Conservation (phyloP, 2,113 vertebrate genomes). For the Stigmatopora argus region DNA sequence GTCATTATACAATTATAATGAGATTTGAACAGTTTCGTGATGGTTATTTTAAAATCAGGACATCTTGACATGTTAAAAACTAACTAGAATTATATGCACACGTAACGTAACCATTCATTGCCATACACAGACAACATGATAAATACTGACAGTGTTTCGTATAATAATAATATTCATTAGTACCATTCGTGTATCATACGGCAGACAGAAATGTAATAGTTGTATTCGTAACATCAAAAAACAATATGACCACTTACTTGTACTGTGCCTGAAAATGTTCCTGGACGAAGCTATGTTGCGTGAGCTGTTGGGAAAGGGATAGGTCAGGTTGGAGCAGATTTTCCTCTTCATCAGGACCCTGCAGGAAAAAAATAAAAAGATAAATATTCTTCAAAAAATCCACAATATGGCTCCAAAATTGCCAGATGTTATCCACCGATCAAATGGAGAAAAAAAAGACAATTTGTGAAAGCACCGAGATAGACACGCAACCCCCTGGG, state of each 20-base stretch:
- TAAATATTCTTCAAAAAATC: conserved; percentile 7
- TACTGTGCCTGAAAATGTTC: conserved; percentile 76
- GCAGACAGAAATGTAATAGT: background rate
- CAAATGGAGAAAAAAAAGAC: conserved; percentile 10
- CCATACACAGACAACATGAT: background rate
- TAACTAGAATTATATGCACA: background rate
- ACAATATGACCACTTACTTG: conserved; percentile 62
- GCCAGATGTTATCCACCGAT: background rate
- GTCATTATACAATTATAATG: too few species aligned
- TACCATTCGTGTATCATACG: background rate
- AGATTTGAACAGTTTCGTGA: background rate
- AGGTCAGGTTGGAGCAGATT: conserved; percentile 38
- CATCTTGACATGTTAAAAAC: background rate
- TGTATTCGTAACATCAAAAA: background rate
- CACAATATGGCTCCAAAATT: background rate
- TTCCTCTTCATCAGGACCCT: conserved; percentile 54
- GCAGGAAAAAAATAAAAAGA: conserved; percentile 29
- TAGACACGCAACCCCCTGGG: conserved; percentile 14
- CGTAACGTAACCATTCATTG: background rate
- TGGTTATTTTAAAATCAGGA: background rate
- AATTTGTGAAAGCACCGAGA: conserved; percentile 10
- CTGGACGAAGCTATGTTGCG: conserved; percentile 72
- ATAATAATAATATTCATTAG: background rate
- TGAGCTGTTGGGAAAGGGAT: conserved; percentile 43
- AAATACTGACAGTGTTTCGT: background rate